A percentile compares a stretch with the other conserved stretches of the same genome.
These are phyloP conservation scores for Tokudaia tokunoshimensis DNA, from an alignment of 2,797 vertebrate genomes.

Conservation along the genomic window DNA sequence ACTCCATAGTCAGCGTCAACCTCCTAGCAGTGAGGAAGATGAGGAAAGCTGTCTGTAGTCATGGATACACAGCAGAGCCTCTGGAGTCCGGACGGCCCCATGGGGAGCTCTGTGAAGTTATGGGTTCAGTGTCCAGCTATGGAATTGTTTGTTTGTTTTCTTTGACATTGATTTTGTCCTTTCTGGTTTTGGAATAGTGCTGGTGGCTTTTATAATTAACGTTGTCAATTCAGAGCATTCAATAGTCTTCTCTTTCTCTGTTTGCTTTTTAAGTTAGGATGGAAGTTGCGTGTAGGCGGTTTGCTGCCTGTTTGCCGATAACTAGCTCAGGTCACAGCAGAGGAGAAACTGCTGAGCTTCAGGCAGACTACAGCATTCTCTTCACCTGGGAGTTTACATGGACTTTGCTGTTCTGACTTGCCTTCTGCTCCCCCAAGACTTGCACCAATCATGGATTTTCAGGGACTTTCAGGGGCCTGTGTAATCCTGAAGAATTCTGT, in stretches of 20 bases:
- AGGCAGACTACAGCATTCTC: not conserved
- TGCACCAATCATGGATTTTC: not conserved
- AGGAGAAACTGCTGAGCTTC: not conserved
- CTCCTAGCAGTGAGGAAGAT: not conserved
- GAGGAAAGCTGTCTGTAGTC: not conserved
- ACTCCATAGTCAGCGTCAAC: accelerated
- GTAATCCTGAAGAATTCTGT: conserved; percentile 4
- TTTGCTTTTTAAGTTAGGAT: not conserved
- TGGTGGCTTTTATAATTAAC: not conserved
- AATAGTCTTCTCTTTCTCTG: not conserved
- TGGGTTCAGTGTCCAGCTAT: not conserved
- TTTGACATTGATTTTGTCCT: not conserved
- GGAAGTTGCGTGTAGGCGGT: not conserved
- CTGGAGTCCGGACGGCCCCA: too few relatives aligned
- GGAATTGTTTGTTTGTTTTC: not conserved
- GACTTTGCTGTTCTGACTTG: not conserved
- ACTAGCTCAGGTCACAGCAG: not conserved
- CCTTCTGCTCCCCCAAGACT: not conserved
- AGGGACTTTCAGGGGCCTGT: not conserved
- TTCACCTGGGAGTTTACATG: not conserved
- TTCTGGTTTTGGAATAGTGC: not conserved
- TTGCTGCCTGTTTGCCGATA: not conserved
- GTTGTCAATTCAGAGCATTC: not conserved
- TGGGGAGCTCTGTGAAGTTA: not conserved
- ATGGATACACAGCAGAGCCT: not conserved